Conservation (phyloP, 1,140 invertebrate species). For the Papilio helenus region DNA sequence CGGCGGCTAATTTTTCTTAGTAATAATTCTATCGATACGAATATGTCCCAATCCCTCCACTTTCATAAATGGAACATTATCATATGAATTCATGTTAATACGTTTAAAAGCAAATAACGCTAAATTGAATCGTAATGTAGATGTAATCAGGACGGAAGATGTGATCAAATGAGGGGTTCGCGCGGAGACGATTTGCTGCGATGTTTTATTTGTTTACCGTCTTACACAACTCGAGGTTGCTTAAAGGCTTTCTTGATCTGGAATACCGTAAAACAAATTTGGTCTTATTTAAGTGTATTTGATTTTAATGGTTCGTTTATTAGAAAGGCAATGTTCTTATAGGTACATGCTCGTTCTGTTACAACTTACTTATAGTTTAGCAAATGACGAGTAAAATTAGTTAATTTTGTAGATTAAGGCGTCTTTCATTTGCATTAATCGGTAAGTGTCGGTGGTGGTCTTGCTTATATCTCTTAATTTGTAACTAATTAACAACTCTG, state of each 20-base stretch:
- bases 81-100: neutral
- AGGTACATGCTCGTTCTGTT: too few relatives aligned
- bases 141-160: constrained; percentile 25
- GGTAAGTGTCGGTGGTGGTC: too few relatives aligned
- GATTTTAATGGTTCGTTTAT: neutral
- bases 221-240: neutral
- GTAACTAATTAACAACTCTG: too few relatives aligned
- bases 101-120: neutral
- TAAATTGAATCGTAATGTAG: constrained; percentile 1
- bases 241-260: neutral
- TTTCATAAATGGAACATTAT: neutral
- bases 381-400: too few relatives aligned
- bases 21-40: too few relatives aligned
- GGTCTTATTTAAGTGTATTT: neutral
- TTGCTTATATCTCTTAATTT: too few relatives aligned
- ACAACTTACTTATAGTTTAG: too few relatives aligned
- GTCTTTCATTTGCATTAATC: too few relatives aligned
- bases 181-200: neutral
- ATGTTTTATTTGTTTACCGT: constrained; percentile 6
- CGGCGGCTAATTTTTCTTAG: too few relatives aligned
- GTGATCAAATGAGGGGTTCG: neutral
- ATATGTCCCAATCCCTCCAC: too few relatives aligned
- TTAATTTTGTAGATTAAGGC: too few relatives aligned
- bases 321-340: too few relatives aligned
- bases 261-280: neutral